A percentile compares a stretch with the other conserved stretches of the same genome.
Evolutionary conservation across 2,888 invertebrate species (phyloP).

Genomic region (Taphrorychus bicolor): DNA sequence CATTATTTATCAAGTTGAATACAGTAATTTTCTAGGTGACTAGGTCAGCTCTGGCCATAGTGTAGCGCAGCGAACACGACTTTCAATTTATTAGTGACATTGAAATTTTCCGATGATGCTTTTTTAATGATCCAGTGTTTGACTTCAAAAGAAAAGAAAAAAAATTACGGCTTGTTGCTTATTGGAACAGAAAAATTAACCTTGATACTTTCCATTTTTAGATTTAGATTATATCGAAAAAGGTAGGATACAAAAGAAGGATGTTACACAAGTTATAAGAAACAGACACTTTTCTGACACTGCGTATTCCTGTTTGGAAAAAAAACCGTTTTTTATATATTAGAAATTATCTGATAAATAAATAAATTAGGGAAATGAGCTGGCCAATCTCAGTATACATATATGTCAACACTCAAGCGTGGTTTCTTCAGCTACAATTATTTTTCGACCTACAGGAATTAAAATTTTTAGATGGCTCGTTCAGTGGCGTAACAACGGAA

Average conservation of each 20-base stretch:
- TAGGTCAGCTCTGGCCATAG: constrained; percentile 9
- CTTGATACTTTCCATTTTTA: background rate
- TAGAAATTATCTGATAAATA: no score
- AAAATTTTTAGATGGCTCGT: no score
- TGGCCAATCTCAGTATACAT: no score
- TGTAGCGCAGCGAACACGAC: background rate
- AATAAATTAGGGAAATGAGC: no score
- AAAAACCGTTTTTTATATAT: no score
- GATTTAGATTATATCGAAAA: background rate
- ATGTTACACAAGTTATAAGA: background rate
- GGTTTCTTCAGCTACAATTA: no score
- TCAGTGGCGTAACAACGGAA: no score
- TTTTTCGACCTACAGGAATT: no score
- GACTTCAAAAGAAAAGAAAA: background rate
- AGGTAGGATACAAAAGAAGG: background rate
- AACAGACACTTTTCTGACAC: no score
- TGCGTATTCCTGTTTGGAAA: no score
- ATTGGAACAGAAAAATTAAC: background rate
- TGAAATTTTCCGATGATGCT: background rate
- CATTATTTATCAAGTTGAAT: background rate
- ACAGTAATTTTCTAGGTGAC: constrained; percentile 21
- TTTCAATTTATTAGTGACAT: background rate
- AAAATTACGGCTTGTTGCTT: background rate
- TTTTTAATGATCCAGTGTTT: background rate
- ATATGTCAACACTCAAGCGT: no score